Conservation (phyloP, 92 coral and sea anemone genomes). For the Pocillopora grandis region DNA sequence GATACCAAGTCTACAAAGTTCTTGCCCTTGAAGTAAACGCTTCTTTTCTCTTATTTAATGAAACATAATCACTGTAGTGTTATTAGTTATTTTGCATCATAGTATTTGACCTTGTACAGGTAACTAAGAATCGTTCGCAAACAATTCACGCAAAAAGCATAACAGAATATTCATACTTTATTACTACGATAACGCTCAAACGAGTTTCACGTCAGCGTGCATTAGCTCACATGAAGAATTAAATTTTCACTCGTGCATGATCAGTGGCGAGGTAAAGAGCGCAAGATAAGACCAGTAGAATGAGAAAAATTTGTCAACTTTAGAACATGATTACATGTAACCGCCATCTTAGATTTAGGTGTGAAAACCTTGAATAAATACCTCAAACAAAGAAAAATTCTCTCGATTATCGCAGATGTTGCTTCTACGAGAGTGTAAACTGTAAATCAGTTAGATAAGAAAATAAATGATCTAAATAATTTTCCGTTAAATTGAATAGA, state of each 20-base stretch:
- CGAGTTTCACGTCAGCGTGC: slow-evolving; percentile 15
- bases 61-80: slow-evolving; percentile 34
- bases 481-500: slow-evolving; percentile 43
- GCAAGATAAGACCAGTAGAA: not conserved
- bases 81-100: slow-evolving; percentile 10
- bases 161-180: slow-evolving; percentile 51
- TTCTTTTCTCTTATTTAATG: slow-evolving; percentile 41
- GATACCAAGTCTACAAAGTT: slow-evolving; percentile 34
- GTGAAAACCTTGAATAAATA: slow-evolving; percentile 52
- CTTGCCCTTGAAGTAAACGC: slow-evolving; percentile 33
- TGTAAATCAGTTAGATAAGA: slow-evolving; percentile 59
- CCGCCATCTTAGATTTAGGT: slow-evolving; percentile 54
- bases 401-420: slow-evolving; percentile 33
- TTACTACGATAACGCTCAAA: slow-evolving; percentile 43
- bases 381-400: slow-evolving; percentile 30
- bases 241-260: not conserved
- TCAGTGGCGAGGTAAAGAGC: slow-evolving; percentile 6
- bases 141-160: slow-evolving; percentile 34
- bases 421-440: slow-evolving; percentile 44
- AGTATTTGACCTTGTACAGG: slow-evolving; percentile 39
- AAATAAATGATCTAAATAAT: slow-evolving; percentile 60
- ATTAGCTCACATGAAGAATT: not conserved
- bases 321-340: not conserved
- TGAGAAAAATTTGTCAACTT: not conserved
- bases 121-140: slow-evolving; percentile 35